Evolutionary conservation across 2,888 invertebrate genomes (phyloP).

Genomic region (Tricholauxania praeusta): DNA sequence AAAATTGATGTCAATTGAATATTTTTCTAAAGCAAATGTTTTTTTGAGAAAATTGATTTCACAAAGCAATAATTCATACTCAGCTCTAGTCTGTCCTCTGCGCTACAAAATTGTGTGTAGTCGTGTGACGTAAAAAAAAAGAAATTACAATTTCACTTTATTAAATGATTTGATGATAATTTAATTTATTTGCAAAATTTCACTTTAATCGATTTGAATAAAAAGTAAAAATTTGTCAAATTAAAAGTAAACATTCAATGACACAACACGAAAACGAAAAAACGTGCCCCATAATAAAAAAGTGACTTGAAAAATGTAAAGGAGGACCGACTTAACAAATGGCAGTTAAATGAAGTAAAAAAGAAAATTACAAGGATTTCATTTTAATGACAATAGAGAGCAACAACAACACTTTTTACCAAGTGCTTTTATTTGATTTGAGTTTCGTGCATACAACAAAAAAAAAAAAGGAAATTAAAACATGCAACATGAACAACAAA

Average conservation of each 20-base stretch:
- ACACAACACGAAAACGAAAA: constrained; percentile 12
- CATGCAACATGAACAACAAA: neutral
- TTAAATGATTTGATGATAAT: too few relatives aligned
- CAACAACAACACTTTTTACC: constrained; percentile 20
- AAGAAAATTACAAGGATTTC: constrained; percentile 24
- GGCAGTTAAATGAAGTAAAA: neutral
- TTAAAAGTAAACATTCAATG: constrained; percentile 45
- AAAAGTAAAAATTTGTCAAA: constrained; percentile 48
- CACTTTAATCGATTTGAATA: constrained; percentile 50
- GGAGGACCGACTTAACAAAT: neutral
- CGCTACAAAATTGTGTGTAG: neutral
- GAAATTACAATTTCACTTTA: neutral
- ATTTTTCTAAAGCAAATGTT: too few relatives aligned
- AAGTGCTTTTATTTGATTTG: constrained; percentile 17
- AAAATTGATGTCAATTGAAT: too few relatives aligned
- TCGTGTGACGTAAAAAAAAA: neutral
- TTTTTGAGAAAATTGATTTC: too few relatives aligned
- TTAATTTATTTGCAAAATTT: neutral
- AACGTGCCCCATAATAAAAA: constrained; percentile 19
- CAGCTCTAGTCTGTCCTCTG: neutral
- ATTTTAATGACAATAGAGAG: neutral
- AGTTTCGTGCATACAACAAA: neutral
- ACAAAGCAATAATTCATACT: too few relatives aligned
- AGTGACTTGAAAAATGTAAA: too few relatives aligned
- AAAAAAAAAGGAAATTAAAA: neutral